Conservation (phyloP, 2,888 invertebrate species). For the Apodemia duryi region DNA sequence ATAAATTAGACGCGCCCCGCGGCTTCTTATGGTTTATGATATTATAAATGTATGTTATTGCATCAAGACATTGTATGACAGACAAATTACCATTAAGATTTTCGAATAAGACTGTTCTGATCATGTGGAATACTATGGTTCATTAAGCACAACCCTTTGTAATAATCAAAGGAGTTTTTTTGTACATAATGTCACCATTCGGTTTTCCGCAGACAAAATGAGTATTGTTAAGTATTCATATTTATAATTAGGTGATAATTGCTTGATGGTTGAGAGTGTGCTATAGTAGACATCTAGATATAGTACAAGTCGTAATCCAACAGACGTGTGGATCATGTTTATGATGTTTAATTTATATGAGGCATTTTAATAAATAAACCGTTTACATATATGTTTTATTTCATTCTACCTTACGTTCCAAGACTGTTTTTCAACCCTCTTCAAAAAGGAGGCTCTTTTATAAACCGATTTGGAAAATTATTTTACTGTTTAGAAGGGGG, state of each 20-base stretch:
- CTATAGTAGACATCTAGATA: slow-evolving; percentile 1
- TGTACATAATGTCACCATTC: slow-evolving; percentile 25
- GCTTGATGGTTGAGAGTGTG: slow-evolving; percentile 22
- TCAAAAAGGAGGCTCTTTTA: too few species aligned
- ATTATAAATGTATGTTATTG: slow-evolving; percentile 26
- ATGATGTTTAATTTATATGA: slow-evolving; percentile 72
- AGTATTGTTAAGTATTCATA: slow-evolving; percentile 47
- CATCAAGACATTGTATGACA: slow-evolving; percentile 21
- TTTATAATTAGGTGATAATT: slow-evolving; percentile 37
- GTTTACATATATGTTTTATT: slow-evolving; percentile 33
- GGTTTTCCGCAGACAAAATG: slow-evolving; percentile 41
- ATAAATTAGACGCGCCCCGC: slow-evolving; percentile 31
- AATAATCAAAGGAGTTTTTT: neutral
- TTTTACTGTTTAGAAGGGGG: too few species aligned
- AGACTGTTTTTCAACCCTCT: too few species aligned
- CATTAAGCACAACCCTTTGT: slow-evolving; percentile 19
- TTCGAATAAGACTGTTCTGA: slow-evolving; percentile 60
- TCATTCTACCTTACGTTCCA: neutral
- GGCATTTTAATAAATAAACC: slow-evolving; percentile 70
- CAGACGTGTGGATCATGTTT: slow-evolving; percentile 50
- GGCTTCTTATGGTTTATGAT: slow-evolving; percentile 27
- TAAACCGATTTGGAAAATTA: too few species aligned
- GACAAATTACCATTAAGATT: slow-evolving; percentile 27
- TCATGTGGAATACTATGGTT: slow-evolving; percentile 32
- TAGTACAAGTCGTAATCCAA: slow-evolving; percentile 23